These are phyloP conservation scores for Merops nubicus DNA, from an alignment of 2,113 vertebrate genomes.

Conservation along the genomic window DNA sequence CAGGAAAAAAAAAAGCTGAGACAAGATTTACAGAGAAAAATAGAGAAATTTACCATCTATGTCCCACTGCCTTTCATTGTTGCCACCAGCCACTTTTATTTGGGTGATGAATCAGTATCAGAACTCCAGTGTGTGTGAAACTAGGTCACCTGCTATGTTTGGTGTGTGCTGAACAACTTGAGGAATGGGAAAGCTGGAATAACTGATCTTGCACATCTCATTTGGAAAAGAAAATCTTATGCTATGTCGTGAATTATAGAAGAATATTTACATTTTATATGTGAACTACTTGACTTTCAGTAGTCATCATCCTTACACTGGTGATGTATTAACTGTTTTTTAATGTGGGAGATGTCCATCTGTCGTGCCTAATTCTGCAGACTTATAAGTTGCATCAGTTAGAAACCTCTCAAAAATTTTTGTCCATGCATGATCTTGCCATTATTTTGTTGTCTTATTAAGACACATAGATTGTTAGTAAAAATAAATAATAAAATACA, in stretches of 20 bases:
- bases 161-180: neutral
- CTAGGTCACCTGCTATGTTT: neutral
- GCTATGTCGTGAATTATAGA: neutral
- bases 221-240: neutral
- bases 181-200: neutral
- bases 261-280: neutral
- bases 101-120: neutral
- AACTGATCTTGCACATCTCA: neutral
- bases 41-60: neutral
- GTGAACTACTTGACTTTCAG: neutral
- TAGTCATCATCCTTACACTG: neutral
- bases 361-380: neutral
- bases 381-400: neutral
- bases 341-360: neutral
- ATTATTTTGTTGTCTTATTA: neutral
- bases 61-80: neutral
- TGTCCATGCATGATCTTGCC: neutral
- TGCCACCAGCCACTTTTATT: neutral
- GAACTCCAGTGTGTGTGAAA: neutral
- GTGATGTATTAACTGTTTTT: neutral
- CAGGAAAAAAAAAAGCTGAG: neutral
- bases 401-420: neutral
- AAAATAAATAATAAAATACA: neutral
- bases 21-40: neutral
- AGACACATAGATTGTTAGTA: neutral